Evolutionary conservation across 2,797 vertebrate genomes (phyloP).

Genomic region (Poliocrania exsul): DNA sequence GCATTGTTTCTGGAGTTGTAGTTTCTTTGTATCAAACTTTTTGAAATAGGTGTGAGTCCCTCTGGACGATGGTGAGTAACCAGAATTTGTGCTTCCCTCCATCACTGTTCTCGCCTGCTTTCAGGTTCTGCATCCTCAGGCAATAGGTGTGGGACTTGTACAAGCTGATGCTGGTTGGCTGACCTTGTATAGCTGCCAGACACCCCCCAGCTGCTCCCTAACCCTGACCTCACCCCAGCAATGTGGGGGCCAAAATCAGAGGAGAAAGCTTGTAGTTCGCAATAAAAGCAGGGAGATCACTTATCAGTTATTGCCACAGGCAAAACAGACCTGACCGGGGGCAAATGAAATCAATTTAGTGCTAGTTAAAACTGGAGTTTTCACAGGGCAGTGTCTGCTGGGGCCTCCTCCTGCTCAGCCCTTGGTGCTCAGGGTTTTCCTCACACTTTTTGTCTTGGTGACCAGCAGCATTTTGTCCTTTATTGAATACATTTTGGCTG

Average conservation of each 20-base stretch:
- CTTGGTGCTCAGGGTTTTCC: neutral
- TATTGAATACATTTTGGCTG: accelerated
- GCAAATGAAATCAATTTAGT: neutral
- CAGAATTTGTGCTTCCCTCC: neutral
- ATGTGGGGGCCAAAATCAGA: neutral
- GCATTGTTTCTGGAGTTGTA: neutral
- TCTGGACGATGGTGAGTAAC: neutral
- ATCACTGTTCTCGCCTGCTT: neutral
- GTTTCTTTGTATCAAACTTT: neutral
- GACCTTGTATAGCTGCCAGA: neutral
- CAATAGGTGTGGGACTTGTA: neutral
- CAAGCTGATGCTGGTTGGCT: neutral
- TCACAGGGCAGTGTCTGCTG: neutral
- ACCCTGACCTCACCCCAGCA: neutral
- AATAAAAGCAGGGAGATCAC: neutral
- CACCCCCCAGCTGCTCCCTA: neutral
- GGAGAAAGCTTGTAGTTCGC: neutral
- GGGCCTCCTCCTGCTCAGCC: no score
- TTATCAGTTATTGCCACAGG: neutral
- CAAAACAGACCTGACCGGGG: neutral
- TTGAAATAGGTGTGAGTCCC: neutral
- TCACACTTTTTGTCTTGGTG: accelerated
- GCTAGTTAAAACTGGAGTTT: neutral
- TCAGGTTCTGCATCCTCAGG: neutral
- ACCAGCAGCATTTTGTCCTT: neutral